Percentiles rank a stretch among this genome's conserved stretches.
Evolutionary conservation across 2,113 vertebrate genomes (phyloP).

Genomic region (Euleptes europaea): DNA sequence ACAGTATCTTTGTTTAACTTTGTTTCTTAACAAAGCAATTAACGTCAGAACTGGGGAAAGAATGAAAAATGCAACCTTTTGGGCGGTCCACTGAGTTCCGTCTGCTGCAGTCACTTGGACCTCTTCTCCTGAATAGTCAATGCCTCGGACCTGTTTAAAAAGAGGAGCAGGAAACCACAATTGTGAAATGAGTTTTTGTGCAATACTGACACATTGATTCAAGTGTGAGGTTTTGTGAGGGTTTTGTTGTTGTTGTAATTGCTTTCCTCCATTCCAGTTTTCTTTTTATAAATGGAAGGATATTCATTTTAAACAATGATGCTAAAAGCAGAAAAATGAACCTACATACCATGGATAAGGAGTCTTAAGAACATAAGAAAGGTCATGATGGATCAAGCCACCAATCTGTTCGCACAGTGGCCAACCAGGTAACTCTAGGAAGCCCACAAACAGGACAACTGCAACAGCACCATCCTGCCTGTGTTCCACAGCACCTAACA

Average conservation of each 20-base stretch:
- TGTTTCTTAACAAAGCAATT: neutral
- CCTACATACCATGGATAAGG: neutral
- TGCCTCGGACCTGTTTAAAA: constrained; percentile 76
- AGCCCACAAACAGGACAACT: no score
- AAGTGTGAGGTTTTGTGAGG: no score
- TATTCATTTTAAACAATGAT: neutral
- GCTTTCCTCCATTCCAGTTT: neutral
- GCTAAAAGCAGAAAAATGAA: neutral
- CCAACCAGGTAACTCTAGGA: no score
- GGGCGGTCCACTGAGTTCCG: constrained; percentile 83
- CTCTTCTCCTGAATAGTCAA: constrained; percentile 90
- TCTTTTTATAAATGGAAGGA: neutral
- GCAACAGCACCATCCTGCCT: no score
- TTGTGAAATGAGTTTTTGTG: neutral
- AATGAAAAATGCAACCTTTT: constrained; percentile 80
- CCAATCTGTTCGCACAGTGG: no score
- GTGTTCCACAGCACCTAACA: no score
- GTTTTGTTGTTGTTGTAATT: neutral
- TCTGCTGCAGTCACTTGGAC: constrained; percentile 83
- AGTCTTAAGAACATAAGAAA: no score
- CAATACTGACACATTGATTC: neutral
- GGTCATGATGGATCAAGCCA: no score
- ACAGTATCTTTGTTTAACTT: neutral
- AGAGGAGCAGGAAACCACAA: neutral
- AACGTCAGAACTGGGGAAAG: neutral